These are phyloP conservation scores for Onychomys torridus DNA, from an alignment of 2,797 vertebrate species.

Conservation along the genomic window DNA sequence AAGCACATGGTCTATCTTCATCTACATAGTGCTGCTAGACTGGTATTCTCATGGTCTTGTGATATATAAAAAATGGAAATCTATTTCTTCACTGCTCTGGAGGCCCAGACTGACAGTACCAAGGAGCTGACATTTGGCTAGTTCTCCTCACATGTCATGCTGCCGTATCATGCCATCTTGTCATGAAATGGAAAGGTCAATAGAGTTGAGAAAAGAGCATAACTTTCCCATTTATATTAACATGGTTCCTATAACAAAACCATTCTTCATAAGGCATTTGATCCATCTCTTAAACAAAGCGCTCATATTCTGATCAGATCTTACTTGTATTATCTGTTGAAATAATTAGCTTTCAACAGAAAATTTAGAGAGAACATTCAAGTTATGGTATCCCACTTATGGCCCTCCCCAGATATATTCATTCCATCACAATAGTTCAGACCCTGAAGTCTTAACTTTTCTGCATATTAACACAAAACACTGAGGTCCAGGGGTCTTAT, in stretches of 20 bases:
- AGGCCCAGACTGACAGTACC: neutral
- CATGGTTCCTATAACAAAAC: neutral
- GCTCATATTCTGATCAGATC: neutral
- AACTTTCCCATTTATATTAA: neutral
- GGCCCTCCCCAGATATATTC: neutral
- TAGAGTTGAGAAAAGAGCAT: neutral
- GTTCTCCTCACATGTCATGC: rapidly evolving
- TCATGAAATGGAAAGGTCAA: neutral
- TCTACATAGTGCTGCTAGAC: neutral
- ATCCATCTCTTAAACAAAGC: neutral
- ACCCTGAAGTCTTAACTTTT: neutral
- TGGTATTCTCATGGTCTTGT: neutral
- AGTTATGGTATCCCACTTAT: neutral
- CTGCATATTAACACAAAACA: neutral
- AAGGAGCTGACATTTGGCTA: neutral
- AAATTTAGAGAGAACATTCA: neutral
- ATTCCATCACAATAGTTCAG: neutral
- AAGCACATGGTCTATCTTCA: neutral
- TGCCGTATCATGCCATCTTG: neutral
- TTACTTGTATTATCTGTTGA: neutral
- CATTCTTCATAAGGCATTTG: neutral
- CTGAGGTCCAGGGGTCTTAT: too few relatives aligned
- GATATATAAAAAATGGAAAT: neutral
- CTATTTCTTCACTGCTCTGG: neutral
- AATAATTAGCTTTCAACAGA: neutral